These are phyloP conservation scores for Digitonthophagus gazella DNA, from an alignment of 2,888 invertebrate genomes.

Conservation along the genomic window DNA sequence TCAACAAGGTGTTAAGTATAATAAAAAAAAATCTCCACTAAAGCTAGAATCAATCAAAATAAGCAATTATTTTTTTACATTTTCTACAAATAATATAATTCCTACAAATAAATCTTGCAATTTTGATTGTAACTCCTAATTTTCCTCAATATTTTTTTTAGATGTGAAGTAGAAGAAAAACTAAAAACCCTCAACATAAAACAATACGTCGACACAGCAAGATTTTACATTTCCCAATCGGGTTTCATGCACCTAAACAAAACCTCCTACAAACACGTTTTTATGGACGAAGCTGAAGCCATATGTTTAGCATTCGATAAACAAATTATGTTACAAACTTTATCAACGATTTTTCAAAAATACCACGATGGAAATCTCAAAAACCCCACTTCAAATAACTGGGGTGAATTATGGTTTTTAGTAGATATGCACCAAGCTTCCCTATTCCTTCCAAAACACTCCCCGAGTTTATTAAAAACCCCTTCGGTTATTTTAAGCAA, in stretches of 20 bases:
- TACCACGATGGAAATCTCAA: slow-evolving; percentile 43
- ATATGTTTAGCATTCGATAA: slow-evolving; percentile 44
- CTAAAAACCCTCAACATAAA: slow-evolving; percentile 38
- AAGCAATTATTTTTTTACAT: too few relatives aligned
- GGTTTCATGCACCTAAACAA: slow-evolving; percentile 41
- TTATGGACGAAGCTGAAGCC: slow-evolving; percentile 49
- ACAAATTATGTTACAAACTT: slow-evolving; percentile 40
- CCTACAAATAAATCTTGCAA: too few relatives aligned
- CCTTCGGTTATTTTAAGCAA: slow-evolving; percentile 42
- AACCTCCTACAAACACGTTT: slow-evolving; percentile 45
- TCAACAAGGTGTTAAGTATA: too few relatives aligned
- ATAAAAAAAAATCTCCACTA: too few relatives aligned
- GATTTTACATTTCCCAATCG: slow-evolving; percentile 43
- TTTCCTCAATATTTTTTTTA: slow-evolving; percentile 23
- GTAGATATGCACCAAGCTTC: slow-evolving; percentile 48
- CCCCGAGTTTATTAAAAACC: slow-evolving; percentile 41
- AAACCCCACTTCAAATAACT: slow-evolving; percentile 34
- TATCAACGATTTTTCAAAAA: slow-evolving; percentile 37
- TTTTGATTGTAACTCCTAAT: too few relatives aligned
- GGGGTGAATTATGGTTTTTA: slow-evolving; percentile 48
- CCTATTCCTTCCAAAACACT: slow-evolving; percentile 45
- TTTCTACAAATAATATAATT: too few relatives aligned
- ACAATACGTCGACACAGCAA: slow-evolving; percentile 42
- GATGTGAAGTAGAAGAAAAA: slow-evolving; percentile 42
- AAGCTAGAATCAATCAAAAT: too few relatives aligned